Conservation (phyloP, 1,140 invertebrate species). For the Cepaea nemoralis region DNA sequence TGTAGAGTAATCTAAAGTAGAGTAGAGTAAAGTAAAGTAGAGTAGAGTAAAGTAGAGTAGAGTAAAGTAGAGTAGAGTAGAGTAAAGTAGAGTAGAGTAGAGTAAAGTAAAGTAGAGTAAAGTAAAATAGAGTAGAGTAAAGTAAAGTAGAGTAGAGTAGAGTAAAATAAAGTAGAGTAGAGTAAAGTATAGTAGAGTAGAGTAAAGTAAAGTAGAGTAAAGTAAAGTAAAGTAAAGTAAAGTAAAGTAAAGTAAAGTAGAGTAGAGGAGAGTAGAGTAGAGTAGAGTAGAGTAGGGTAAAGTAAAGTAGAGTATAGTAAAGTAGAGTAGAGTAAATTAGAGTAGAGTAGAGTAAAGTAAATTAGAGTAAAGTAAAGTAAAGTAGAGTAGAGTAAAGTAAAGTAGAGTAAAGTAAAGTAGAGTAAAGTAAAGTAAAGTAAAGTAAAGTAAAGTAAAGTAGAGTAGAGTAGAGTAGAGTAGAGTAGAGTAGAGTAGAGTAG, state of each 20-base stretch:
- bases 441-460: conserved; percentile 17
- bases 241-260: neutral
- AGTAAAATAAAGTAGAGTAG: conserved; percentile 7
- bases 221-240: conserved; percentile 6
- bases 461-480: conserved; percentile 15
- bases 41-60: conserved; percentile 6
- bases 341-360: too few species aligned
- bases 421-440: neutral
- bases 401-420: conserved; percentile 11
- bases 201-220: neutral
- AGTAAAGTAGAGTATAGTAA: too few species aligned
- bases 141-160: conserved; percentile 7
- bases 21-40: conserved; percentile 1
- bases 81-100: neutral
- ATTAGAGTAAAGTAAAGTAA: conserved; percentile 6
- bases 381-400: conserved; percentile 12
- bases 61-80: conserved; percentile 13
- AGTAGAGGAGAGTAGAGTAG: neutral
- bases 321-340: too few species aligned
- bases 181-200: too few species aligned
- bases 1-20: too few species aligned
- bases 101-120: neutral
- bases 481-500: conserved; percentile 25
- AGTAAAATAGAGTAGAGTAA: conserved; percentile 9
- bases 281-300: neutral